Percentiles rank a stretch among this genome's conserved stretches.
These are phyloP conservation scores for Eueides isabella DNA, from an alignment of 1,140 invertebrate species.

Conservation along the genomic window DNA sequence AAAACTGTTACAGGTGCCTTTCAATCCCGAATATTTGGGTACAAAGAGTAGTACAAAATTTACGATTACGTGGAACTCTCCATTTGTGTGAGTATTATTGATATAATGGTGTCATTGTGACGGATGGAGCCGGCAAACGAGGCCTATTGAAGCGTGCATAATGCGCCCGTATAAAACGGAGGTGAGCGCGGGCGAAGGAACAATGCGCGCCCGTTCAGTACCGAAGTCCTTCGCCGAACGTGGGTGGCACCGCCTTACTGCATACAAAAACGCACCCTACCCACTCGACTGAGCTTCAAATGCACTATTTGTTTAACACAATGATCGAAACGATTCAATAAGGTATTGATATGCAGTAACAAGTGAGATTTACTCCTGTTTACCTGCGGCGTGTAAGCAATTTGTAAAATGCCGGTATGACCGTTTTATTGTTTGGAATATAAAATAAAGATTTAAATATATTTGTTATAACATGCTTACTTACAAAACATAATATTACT, in stretches of 20 bases:
- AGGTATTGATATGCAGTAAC: slow-evolving; percentile 14
- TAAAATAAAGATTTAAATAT: no score
- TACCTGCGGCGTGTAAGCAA: neutral
- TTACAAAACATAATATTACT: no score
- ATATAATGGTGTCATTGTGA: slow-evolving; percentile 79
- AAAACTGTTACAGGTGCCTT: slow-evolving; percentile 28
- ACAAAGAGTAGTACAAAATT: slow-evolving; percentile 59
- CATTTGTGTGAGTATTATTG: slow-evolving; percentile 65
- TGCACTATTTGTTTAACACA: slow-evolving; percentile 48
- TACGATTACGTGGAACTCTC: slow-evolving; percentile 66
- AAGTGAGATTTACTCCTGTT: slow-evolving; percentile 23
- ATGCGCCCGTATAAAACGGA: slow-evolving; percentile 76
- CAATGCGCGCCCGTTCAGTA: slow-evolving; percentile 65
- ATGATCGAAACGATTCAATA: slow-evolving; percentile 37
- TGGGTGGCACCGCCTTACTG: slow-evolving; percentile 70
- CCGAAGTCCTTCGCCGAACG: slow-evolving; percentile 65
- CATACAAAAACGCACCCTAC: slow-evolving; percentile 64
- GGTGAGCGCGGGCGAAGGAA: slow-evolving; percentile 66
- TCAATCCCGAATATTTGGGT: slow-evolving; percentile 40
- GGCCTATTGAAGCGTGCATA: slow-evolving; percentile 75
- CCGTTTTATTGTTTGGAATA: no score
- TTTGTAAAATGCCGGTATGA: neutral
- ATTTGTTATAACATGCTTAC: no score
- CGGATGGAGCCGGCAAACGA: slow-evolving; percentile 67
- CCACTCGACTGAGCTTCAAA: slow-evolving; percentile 46